Evolutionary conservation across 2,888 invertebrate species (phyloP).

Genomic region (Chrysolina haemoptera): DNA sequence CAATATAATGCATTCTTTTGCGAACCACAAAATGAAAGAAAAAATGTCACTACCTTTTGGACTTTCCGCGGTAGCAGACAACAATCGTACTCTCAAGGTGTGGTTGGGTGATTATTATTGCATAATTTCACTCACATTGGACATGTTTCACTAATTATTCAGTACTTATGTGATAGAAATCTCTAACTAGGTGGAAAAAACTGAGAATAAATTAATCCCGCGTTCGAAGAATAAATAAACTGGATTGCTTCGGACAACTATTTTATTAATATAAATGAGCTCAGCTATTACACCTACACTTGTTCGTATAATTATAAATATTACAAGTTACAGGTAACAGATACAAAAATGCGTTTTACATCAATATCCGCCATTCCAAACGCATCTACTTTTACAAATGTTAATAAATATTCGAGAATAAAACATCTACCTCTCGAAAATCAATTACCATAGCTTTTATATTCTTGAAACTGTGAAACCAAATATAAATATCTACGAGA

Average conservation of each 20-base stretch:
- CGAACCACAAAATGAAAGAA: too few relatives aligned
- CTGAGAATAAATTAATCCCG: neutral
- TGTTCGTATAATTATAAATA: neutral
- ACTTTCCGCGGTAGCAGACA: too few relatives aligned
- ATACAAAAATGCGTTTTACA: too few relatives aligned
- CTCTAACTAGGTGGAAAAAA: neutral
- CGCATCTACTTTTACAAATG: too few relatives aligned
- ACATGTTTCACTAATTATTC: neutral
- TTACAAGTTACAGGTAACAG: neutral
- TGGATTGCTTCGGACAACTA: neutral
- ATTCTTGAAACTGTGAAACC: too few relatives aligned
- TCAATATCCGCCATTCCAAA: too few relatives aligned
- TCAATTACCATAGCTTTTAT: too few relatives aligned
- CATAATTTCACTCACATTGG: neutral
- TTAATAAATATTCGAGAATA: too few relatives aligned
- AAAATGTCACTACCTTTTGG: too few relatives aligned
- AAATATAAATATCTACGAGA: too few relatives aligned
- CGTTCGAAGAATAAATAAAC: neutral
- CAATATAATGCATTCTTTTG: too few relatives aligned
- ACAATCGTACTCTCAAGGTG: constrained; percentile 1
- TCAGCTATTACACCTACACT: neutral
- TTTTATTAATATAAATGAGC: neutral
- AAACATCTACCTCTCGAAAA: too few relatives aligned
- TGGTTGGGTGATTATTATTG: neutral
- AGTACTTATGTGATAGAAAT: neutral